Evolutionary conservation across 2,113 vertebrate genomes (phyloP), one percentile per base, ranked within the genome.

Genomic region (Malurus alboscapulatus): DNA sequence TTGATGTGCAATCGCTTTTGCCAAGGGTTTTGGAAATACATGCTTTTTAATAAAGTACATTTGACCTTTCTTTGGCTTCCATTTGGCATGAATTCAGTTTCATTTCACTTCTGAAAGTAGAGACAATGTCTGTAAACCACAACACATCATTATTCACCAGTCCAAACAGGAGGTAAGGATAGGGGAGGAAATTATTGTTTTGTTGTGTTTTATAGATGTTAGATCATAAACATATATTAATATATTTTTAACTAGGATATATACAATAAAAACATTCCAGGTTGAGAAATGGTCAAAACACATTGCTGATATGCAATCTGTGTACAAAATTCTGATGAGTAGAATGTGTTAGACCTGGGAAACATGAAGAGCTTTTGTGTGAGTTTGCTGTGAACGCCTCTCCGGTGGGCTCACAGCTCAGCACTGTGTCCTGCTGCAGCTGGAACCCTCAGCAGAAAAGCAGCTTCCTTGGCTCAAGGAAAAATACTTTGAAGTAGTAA

Each of bases 61-160:
- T 79, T 95, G 57, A 82, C 59, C 69, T 84, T 91, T 72, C 53
- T 47, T 87, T 91, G 62, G 25, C 82, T 85, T 92, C 78, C 34
- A 50, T 84, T 84, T 94, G 77, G 58, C 84, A 69, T 78, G 85
- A 79, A 76, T 76, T 89, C 34, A 40, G 21, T 66, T 58, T 94
- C 42, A 51, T 93, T 96, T 87, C 45, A 71, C 83, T 84, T 91
- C 83, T 92, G 91, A 73, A 95, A 40, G 58, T 4, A 73, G 71
- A 85, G 63, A 42, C 51, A 68, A 13, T 34, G 34, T 76, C 50
- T 85, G 50, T 79, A 90, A 87, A 89, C 71, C 84, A 47, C 74
- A 83, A 7, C 6, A 32, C 12, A 7, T 74, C 36, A 7, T 71
- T 82, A 45, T 68, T 30, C 65, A 48, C 8, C 27, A 42, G n/a